phyloP scores from a whole-genome alignment of 2,888 invertebrate species.

The Hofmannophila pseudospretella region DNA sequence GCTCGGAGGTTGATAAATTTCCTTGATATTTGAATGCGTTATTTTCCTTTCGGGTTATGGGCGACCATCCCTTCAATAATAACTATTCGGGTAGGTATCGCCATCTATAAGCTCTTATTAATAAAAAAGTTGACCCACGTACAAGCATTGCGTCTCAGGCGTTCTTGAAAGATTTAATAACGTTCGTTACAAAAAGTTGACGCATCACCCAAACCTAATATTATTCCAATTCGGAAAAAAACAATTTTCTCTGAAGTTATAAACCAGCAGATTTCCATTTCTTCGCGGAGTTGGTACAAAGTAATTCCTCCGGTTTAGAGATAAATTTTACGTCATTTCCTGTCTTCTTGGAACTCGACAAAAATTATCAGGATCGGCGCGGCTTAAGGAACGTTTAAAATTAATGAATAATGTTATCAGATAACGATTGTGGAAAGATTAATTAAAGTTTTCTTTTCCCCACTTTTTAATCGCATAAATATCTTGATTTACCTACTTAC shows the following conservation, averaged over 20 bases:
- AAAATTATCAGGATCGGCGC: constrained; percentile 71
- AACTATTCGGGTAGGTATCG: constrained; percentile 27
- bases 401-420: constrained; percentile 78
- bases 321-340: constrained; percentile 74
- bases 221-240: constrained; percentile 55
- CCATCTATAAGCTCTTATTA: constrained; percentile 44
- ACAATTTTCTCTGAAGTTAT: constrained; percentile 67
- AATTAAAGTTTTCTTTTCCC: constrained; percentile 69
- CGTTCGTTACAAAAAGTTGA: constrained; percentile 47
- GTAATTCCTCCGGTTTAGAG: constrained; percentile 67
- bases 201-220: constrained; percentile 55
- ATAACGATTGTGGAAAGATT: constrained; percentile 72
- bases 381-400: constrained; percentile 67
- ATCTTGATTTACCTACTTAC: constrained; percentile 61
- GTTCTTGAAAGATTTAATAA: constrained; percentile 44
- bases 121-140: constrained; percentile 44
- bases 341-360: constrained; percentile 58
- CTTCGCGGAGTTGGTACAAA: constrained; percentile 63
- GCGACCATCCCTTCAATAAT: constrained; percentile 56
- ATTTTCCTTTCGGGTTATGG: constrained; percentile 59
- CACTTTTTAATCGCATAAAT: constrained; percentile 65
- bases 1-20: constrained; percentile 69
- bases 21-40: constrained; percentile 72
- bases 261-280: constrained; percentile 71
- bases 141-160: constrained; percentile 5